These are phyloP conservation scores for Dynastes maya DNA, from an alignment of 2,888 invertebrate genomes.

Conservation along the genomic window DNA sequence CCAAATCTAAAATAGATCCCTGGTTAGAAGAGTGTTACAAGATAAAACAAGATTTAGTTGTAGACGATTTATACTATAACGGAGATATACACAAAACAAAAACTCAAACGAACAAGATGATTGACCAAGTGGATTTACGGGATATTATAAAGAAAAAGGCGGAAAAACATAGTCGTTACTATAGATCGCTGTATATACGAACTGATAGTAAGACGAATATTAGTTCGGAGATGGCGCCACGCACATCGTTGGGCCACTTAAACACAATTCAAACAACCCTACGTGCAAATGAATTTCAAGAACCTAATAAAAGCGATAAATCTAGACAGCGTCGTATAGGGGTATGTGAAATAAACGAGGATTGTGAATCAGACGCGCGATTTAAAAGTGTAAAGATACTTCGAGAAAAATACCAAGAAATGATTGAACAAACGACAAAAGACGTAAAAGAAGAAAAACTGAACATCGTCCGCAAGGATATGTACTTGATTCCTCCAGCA, in stretches of 20 bases:
- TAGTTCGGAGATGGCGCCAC: constrained; percentile 58
- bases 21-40: constrained; percentile 50
- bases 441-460: constrained; percentile 55
- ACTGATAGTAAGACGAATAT: constrained; percentile 31
- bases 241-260: constrained; percentile 39
- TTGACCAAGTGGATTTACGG: constrained; percentile 57
- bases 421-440: constrained; percentile 63
- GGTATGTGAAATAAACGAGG: constrained; percentile 61
- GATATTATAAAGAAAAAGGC: constrained; percentile 64
- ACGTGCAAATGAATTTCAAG: not conserved
- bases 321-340: constrained; percentile 65
- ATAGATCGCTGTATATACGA: constrained; percentile 53
- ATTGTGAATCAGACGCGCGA: constrained; percentile 39
- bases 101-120: constrained; percentile 16
- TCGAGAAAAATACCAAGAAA: constrained; percentile 64
- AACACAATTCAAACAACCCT: constrained; percentile 36
- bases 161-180: constrained; percentile 64
- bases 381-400: constrained; percentile 66
- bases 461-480: constrained; percentile 50
- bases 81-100: constrained; percentile 3
- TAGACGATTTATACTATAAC: constrained; percentile 21
- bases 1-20: constrained; percentile 33
- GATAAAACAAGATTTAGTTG: constrained; percentile 62
- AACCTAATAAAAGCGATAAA: constrained; percentile 36
- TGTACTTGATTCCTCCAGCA: constrained; percentile 63